Evolutionary conservation across 1,140 invertebrate species (phyloP).

Genomic region (Asobara japonica): DNA sequence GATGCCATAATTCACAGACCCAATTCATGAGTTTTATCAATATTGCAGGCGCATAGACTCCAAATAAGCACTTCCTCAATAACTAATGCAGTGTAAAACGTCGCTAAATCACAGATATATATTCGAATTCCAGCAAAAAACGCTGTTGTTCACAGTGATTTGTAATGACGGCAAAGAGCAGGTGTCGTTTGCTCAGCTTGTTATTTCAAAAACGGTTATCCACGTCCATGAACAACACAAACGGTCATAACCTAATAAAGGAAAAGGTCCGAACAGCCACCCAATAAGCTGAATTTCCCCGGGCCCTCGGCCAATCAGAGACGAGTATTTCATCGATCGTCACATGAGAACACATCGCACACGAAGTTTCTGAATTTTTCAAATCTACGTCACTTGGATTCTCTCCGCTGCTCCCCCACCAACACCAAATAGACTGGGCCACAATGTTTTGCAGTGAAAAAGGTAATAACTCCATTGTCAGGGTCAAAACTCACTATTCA

Average conservation of each 20-base stretch:
- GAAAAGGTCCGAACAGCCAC: background rate
- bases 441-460: background rate
- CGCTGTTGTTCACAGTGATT: background rate
- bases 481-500: background rate
- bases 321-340: background rate
- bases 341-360: background rate
- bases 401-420: background rate
- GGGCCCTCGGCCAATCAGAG: background rate
- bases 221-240: background rate
- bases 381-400: background rate
- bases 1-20: background rate
- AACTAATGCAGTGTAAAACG: background rate
- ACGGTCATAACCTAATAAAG: background rate
- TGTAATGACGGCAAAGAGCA: background rate
- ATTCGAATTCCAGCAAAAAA: background rate
- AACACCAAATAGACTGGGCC: background rate
- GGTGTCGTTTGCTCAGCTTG: background rate
- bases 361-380: background rate
- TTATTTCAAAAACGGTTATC: background rate
- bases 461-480: background rate
- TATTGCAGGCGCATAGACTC: background rate
- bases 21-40: background rate
- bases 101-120: background rate
- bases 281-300: too few species aligned
- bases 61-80: background rate